phyloP scores from a whole-genome alignment of 2,797 vertebrate genomes.

The Sylvia borin region DNA sequence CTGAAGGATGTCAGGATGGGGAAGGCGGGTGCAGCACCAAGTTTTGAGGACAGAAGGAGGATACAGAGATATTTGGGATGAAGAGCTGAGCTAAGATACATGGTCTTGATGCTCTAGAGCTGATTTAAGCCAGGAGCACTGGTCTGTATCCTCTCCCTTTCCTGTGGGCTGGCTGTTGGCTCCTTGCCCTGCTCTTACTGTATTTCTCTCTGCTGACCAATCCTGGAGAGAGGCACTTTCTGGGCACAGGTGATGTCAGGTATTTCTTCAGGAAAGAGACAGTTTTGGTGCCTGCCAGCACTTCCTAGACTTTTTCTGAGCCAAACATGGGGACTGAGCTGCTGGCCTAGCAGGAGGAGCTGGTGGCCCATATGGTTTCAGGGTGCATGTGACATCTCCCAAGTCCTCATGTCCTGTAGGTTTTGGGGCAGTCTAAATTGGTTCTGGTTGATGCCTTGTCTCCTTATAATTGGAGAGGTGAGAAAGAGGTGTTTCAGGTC shows the following conservation, averaged over 20 bases:
- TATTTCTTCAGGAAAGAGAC: background rate
- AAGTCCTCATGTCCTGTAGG: background rate
- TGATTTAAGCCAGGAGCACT: background rate
- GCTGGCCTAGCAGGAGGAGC: background rate
- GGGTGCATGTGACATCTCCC: background rate
- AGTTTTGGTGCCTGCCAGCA: background rate
- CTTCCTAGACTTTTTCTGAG: background rate
- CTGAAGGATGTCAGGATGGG: background rate
- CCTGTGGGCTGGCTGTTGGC: background rate
- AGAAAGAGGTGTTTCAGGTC: background rate
- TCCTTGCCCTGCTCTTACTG: background rate
- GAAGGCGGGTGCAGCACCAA: accelerated
- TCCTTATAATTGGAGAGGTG: background rate
- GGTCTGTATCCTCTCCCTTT: background rate
- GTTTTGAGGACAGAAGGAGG: background rate
- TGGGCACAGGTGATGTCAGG: background rate
- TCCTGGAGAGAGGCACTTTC: background rate
- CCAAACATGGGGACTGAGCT: background rate
- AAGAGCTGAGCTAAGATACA: background rate
- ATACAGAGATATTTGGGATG: background rate
- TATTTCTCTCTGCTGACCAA: background rate
- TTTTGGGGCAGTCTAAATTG: background rate
- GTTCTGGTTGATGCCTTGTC: background rate
- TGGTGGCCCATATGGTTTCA: background rate
- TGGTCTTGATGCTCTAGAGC: background rate